phyloP scores from a whole-genome alignment of 2,797 vertebrate genomes.

The Aotus griseimembra region DNA sequence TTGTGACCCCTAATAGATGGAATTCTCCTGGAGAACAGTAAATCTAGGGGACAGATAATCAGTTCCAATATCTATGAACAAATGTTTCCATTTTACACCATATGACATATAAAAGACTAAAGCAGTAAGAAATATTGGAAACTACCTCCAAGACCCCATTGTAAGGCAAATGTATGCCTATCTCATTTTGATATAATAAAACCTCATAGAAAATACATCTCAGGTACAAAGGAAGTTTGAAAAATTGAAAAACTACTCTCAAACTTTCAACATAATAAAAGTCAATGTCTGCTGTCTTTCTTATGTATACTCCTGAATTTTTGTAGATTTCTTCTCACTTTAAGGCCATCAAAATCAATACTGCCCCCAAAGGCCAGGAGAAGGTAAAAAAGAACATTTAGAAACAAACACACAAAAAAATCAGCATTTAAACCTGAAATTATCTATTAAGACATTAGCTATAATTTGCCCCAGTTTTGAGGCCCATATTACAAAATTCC shows the following conservation, averaged over 20 bases:
- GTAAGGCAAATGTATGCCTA: background rate
- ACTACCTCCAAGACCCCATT: background rate
- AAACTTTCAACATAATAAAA: background rate
- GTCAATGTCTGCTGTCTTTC: background rate
- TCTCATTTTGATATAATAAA: constrained; percentile 52
- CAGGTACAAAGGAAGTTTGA: constrained; percentile 61
- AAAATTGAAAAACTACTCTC: constrained; percentile 53
- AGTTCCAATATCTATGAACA: background rate
- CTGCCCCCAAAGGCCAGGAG: background rate
- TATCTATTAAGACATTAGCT: background rate
- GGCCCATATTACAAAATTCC: background rate
- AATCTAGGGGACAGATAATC: background rate
- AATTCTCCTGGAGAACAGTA: constrained; percentile 25
- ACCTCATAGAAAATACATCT: background rate
- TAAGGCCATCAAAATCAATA: background rate
- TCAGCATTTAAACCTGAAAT: background rate
- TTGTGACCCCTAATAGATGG: background rate
- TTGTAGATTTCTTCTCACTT: background rate
- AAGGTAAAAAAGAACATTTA: background rate
- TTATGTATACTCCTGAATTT: background rate
- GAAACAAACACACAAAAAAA: background rate
- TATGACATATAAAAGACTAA: background rate
- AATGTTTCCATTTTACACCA: background rate
- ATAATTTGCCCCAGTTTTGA: background rate
- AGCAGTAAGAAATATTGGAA: background rate